phyloP scores from a whole-genome alignment of 2,113 vertebrate genomes.

The Apeltes quadracus region DNA sequence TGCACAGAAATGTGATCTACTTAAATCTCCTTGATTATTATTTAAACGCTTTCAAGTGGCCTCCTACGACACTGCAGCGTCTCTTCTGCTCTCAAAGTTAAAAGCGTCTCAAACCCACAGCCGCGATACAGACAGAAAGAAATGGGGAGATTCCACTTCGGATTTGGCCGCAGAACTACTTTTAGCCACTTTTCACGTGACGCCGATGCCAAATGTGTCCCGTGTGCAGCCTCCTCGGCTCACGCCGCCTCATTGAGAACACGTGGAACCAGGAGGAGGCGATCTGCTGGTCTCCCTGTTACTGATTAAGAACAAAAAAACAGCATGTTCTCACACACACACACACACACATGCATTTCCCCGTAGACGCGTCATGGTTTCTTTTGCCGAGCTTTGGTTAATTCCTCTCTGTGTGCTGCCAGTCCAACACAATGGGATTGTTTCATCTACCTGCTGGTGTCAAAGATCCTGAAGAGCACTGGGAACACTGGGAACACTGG shows the following conservation, averaged over 20 bases:
- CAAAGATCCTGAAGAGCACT: background rate
- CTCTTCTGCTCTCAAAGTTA: no score
- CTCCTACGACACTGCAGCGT: no score
- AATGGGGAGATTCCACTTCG: background rate
- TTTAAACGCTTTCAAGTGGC: no score
- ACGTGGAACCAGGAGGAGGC: background rate
- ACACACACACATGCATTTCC: background rate
- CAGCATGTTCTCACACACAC: no score
- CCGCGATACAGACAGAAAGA: background rate
- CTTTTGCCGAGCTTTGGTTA: background rate
- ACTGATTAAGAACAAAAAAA: background rate
- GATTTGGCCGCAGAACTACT: background rate
- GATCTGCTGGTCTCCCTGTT: background rate
- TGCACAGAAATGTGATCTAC: no score
- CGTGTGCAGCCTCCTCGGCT: background rate
- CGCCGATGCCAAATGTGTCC: background rate
- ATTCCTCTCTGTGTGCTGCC: background rate
- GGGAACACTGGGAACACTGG: no score
- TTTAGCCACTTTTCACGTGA: constrained; percentile 8
- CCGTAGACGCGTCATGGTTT: background rate
- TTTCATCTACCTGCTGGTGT: no score
- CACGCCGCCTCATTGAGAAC: background rate
- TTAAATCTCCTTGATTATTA: no score
- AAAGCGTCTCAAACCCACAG: no score
- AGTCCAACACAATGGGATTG: background rate